A percentile compares a stretch with the other conserved stretches of the same genome.
Evolutionary conservation across 2,797 vertebrate genomes (phyloP).

Genomic region (Pyrocephalus nanus): DNA sequence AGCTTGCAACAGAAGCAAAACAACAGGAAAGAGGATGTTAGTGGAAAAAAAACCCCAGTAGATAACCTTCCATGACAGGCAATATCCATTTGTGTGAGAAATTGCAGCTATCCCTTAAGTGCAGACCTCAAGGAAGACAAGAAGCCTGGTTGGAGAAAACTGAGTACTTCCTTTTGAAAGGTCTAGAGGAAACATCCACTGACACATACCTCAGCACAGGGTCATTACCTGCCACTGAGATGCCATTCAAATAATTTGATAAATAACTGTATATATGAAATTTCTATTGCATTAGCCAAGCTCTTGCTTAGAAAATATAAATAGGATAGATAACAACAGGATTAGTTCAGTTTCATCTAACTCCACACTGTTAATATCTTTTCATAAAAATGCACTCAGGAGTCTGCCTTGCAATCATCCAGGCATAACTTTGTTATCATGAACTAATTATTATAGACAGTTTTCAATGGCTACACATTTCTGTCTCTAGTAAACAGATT

Average conservation of each 20-base stretch:
- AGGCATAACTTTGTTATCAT: slow-evolving; percentile 56
- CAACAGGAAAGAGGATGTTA: neutral
- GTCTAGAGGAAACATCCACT: neutral
- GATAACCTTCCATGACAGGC: neutral
- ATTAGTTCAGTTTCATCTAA: slow-evolving; percentile 35
- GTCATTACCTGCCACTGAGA: neutral
- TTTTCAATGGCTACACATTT: slow-evolving; percentile 26
- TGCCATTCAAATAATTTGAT: neutral
- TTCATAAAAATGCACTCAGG: slow-evolving; percentile 46
- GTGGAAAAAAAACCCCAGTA: neutral
- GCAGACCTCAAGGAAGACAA: neutral
- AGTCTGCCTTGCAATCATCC: slow-evolving; percentile 44
- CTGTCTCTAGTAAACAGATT: slow-evolving; percentile 44
- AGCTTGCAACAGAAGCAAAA: neutral
- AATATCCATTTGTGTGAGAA: neutral
- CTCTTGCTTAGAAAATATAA: slow-evolving; percentile 16
- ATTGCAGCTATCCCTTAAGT: neutral
- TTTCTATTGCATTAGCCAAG: neutral
- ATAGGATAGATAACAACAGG: neutral
- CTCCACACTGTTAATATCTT: slow-evolving; percentile 33
- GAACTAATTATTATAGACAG: slow-evolving; percentile 63
- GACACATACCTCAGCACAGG: neutral
- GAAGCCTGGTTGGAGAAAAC: neutral
- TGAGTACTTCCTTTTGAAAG: neutral
- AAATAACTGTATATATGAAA: neutral